Percentiles rank a stretch among this genome's conserved stretches.
These are phyloP conservation scores for Euphonia xanthogaster DNA, from an alignment of 2,797 vertebrate genomes.

Conservation along the genomic window DNA sequence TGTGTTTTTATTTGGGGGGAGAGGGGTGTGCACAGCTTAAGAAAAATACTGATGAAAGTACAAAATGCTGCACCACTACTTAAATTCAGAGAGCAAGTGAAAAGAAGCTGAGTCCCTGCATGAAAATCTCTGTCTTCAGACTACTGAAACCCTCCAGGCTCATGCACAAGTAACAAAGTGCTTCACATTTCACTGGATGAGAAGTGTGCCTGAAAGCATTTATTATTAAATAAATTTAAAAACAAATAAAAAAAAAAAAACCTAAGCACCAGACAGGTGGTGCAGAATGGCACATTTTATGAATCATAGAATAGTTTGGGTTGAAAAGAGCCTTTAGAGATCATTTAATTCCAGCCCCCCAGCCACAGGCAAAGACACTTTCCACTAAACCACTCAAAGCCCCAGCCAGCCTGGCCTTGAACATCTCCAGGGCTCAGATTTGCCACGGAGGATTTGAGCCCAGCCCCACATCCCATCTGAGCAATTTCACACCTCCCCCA, in stretches of 20 bases:
- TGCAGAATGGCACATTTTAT: accelerated
- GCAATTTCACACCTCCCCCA: not conserved
- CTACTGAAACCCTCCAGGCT: not conserved
- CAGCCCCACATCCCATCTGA: not conserved
- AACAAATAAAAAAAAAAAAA: not conserved
- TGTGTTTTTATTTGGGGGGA: not conserved
- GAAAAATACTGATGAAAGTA: not conserved
- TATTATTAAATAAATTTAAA: not conserved
- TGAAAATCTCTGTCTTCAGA: not conserved
- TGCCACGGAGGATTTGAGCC: accelerated
- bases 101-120: not conserved
- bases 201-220: not conserved
- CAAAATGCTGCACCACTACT: not conserved
- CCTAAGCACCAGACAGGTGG: accelerated
- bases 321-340: not conserved
- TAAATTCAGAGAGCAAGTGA: not conserved
- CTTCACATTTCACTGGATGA: not conserved
- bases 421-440: not conserved
- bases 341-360: not conserved
- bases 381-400: not conserved
- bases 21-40: not conserved
- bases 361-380: not conserved
- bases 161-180: not conserved
- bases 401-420: not conserved
- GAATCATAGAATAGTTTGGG: not conserved